Percentiles rank a stretch among this genome's conserved stretches.
Conservation (phyloP, 2,113 vertebrate species). For the Xenopus borealis region DNA sequence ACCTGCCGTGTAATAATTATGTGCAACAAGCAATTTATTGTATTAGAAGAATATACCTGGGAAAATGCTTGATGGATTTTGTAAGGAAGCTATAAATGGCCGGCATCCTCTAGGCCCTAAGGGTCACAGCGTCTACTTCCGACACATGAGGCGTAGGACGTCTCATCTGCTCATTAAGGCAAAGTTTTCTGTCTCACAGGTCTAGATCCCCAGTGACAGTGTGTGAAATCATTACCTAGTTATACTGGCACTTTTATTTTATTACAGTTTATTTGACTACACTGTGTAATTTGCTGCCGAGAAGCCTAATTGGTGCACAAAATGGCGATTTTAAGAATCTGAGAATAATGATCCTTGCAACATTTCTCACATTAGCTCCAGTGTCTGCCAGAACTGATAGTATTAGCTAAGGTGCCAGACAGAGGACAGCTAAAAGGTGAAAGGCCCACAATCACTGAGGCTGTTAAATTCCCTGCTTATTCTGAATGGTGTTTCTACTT, state of each 20-base stretch:
- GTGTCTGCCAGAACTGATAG: background rate
- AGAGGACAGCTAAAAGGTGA: conserved; percentile 3
- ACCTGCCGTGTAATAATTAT: too few relatives aligned
- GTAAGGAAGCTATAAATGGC: background rate
- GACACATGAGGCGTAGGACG: background rate
- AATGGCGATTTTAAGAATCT: background rate
- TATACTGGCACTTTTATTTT: conserved; percentile 16
- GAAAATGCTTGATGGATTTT: too few relatives aligned
- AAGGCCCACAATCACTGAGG: background rate
- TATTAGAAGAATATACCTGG: too few relatives aligned
- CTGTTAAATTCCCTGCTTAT: background rate
- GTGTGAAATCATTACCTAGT: conserved; percentile 30
- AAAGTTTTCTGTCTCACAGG: background rate
- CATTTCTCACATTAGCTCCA: background rate
- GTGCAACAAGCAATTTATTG: too few relatives aligned
- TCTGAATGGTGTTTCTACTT: background rate
- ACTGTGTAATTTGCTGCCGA: background rate
- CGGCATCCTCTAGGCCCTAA: background rate
- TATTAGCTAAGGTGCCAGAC: background rate
- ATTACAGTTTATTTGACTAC: conserved; percentile 25
- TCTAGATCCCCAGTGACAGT: conserved; percentile 10
- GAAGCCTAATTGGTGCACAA: conserved; percentile 10
- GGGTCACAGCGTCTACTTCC: background rate
- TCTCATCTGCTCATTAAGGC: conserved; percentile 29
- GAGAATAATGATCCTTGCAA: conserved; percentile 13